These are phyloP conservation scores for Linepithema humile DNA, from an alignment of 1,140 invertebrate species.

Conservation along the genomic window DNA sequence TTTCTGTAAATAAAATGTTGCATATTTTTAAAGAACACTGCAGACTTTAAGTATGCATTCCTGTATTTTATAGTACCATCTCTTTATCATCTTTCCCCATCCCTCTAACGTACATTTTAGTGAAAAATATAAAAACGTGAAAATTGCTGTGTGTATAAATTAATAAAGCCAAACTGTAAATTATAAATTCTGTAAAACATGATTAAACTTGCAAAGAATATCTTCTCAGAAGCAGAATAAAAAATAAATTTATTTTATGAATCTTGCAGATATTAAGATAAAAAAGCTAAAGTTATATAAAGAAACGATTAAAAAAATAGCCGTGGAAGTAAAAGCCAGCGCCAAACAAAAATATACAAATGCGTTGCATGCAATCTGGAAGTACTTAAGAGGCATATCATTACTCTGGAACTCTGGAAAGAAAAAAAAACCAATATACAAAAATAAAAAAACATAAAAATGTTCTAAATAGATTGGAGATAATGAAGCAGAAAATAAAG, in stretches of 20 bases:
- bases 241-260: neutral
- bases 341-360: constrained; percentile 53
- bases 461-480: neutral
- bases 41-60: neutral
- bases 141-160: constrained; percentile 14
- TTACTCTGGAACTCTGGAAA: constrained; percentile 68
- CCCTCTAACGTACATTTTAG: neutral
- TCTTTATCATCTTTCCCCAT: neutral
- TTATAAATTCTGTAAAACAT: neutral
- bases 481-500: neutral
- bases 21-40: neutral
- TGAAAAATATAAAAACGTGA: constrained; percentile 14
- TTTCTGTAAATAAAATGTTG: constrained; percentile 7
- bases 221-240: constrained; percentile 29
- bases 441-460: constrained; percentile 20
- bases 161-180: constrained; percentile 1
- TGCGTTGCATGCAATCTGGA: constrained; percentile 59
- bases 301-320: constrained; percentile 20
- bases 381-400: constrained; percentile 55
- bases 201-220: neutral
- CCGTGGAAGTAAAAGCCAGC: constrained; percentile 27
- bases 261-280: constrained; percentile 26
- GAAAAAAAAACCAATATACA: constrained; percentile 27
- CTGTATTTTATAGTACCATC: neutral
- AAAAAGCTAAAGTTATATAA: constrained; percentile 22